A percentile compares a stretch with the other conserved stretches of the same genome.
Evolutionary conservation across 1,140 invertebrate species (phyloP).

Genomic region (Microplitis demolitor): DNA sequence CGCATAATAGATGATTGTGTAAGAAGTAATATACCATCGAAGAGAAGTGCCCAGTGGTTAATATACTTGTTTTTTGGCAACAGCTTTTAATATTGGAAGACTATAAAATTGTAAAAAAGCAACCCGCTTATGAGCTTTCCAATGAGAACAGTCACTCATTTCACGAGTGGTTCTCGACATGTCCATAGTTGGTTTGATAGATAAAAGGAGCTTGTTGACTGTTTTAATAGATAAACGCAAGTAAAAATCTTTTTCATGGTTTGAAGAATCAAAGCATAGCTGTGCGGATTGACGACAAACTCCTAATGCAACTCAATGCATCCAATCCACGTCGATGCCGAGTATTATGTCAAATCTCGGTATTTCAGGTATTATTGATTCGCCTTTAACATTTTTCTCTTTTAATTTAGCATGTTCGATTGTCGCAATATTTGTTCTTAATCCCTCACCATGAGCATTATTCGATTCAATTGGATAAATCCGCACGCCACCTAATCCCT

Average conservation of each 20-base stretch:
- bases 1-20: constrained; percentile 24
- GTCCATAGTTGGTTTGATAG: constrained; percentile 31
- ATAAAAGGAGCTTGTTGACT: constrained; percentile 30
- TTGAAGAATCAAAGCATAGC: not conserved
- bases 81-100: constrained; percentile 28
- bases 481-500: not conserved
- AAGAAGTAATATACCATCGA: constrained; percentile 34
- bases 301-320: too few species aligned
- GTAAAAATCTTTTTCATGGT: constrained; percentile 30
- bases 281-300: too few species aligned
- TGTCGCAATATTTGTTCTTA: too few species aligned
- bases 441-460: too few species aligned
- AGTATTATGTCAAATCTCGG: too few species aligned
- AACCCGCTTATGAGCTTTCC: constrained; percentile 43
- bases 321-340: too few species aligned
- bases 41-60: constrained; percentile 37
- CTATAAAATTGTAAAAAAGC: constrained; percentile 37
- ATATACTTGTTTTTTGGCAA: constrained; percentile 32
- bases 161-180: constrained; percentile 34
- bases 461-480: too few species aligned
- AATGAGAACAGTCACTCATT: constrained; percentile 30
- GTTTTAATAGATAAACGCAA: constrained; percentile 21
- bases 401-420: too few species aligned
- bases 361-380: too few species aligned
- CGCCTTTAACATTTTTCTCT: too few species aligned